Conservation (phyloP, 1,140 invertebrate species). For the Drosophila hydei region DNA sequence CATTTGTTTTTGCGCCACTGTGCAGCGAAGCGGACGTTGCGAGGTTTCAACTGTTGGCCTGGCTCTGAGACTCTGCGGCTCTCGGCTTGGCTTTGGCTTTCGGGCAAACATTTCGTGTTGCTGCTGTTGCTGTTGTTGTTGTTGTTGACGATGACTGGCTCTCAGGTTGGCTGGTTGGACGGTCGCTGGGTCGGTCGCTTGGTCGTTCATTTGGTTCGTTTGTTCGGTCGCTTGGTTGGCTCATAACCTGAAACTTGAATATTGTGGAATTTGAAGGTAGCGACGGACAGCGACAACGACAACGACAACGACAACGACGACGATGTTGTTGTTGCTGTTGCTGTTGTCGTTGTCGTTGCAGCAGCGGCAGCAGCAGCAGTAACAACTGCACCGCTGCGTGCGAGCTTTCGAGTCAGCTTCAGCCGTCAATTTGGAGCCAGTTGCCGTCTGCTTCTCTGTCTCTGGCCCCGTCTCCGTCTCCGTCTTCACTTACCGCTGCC, state of each 20-base stretch:
- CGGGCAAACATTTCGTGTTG: conserved; percentile 72
- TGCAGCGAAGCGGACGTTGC: conserved; percentile 56
- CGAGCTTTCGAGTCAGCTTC: conserved; percentile 71
- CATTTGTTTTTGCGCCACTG: conserved; percentile 33
- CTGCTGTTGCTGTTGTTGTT: conserved; percentile 37
- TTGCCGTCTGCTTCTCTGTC: conserved; percentile 25
- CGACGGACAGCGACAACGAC: conserved; percentile 42
- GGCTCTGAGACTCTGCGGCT: conserved; percentile 59
- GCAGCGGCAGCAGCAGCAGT: conserved; percentile 48
- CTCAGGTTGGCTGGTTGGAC: conserved; percentile 64
- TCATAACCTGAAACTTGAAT: conserved; percentile 82
- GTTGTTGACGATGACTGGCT: conserved; percentile 72
- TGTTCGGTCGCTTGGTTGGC: conserved; percentile 52
- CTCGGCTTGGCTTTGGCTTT: conserved; percentile 68
- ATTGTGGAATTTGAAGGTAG: conserved; percentile 83
- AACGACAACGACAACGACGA: too few relatives aligned
- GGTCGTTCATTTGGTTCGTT: conserved; percentile 17
- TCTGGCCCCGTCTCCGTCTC: conserved; percentile 24
- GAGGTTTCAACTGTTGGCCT: conserved; percentile 59
- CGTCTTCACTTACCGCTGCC: too few relatives aligned
- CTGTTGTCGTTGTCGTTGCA: conserved; percentile 24
- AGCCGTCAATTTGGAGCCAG: conserved; percentile 78
- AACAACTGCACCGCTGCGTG: conserved; percentile 68
- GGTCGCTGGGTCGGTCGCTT: conserved; percentile 43
- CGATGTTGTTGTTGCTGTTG: conserved; percentile 28